phyloP scores from a whole-genome alignment of 2,888 invertebrate species.

The Troides oblongomaculatus region DNA sequence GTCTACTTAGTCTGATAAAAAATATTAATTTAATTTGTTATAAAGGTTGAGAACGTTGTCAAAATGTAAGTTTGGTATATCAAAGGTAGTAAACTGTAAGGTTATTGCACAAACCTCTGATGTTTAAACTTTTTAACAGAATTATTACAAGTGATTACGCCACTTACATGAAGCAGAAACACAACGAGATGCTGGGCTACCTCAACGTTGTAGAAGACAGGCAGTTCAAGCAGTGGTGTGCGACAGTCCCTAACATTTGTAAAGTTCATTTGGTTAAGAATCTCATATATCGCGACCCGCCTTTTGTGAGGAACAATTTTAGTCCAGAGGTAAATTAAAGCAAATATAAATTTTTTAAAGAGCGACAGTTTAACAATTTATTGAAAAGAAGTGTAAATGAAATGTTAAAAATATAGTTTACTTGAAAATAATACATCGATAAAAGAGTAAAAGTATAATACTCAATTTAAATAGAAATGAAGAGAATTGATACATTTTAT shows the following conservation, averaged over 20 bases:
- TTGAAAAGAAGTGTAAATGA: no score
- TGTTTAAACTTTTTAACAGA: constrained; percentile 44
- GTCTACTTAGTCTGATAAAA: no score
- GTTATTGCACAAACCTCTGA: neutral
- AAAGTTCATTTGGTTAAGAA: constrained; percentile 81
- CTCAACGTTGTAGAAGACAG: constrained; percentile 82
- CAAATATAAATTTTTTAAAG: neutral
- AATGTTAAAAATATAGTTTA: no score
- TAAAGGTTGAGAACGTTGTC: no score
- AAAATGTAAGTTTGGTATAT: neutral
- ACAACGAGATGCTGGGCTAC: constrained; percentile 83
- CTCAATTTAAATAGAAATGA: no score
- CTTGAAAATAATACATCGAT: no score
- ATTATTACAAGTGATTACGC: constrained; percentile 81
- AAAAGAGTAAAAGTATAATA: no score
- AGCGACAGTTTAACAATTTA: no score
- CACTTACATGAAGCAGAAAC: constrained; percentile 77
- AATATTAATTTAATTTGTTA: no score
- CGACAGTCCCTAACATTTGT: constrained; percentile 83
- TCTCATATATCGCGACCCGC: constrained; percentile 78
- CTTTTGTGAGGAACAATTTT: constrained; percentile 83
- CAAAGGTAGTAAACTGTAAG: neutral
- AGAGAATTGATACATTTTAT: no score
- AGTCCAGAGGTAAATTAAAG: constrained; percentile 74
- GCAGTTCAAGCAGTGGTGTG: constrained; percentile 85